A percentile compares a stretch with the other conserved stretches of the same genome.
These are phyloP conservation scores for Endomychus coccineus DNA, from an alignment of 2,888 invertebrate species.

Conservation along the genomic window DNA sequence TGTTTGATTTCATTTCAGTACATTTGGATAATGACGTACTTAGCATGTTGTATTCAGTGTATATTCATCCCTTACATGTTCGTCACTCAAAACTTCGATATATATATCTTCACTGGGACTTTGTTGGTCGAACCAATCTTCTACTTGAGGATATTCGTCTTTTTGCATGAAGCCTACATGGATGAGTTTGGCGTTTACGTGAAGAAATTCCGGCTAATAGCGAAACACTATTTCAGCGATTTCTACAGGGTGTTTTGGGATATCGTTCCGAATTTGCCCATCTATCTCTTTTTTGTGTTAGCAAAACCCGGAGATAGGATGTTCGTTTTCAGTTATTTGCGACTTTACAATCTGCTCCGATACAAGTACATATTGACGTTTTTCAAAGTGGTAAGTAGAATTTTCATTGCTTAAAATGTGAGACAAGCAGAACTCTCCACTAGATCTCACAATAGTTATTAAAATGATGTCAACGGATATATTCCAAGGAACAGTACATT, in stretches of 20 bases:
- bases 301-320: slow-evolving; percentile 2
- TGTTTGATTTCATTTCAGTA: slow-evolving; percentile 12
- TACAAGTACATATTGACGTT: slow-evolving; percentile 10
- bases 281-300: slow-evolving; percentile 3
- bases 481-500: too few relatives aligned
- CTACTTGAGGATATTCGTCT: slow-evolving; percentile 45
- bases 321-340: slow-evolving; percentile 2
- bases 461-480: too few relatives aligned
- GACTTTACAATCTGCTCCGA: slow-evolving; percentile 10
- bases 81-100: slow-evolving; percentile 8
- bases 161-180: slow-evolving; percentile 46
- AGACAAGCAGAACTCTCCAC: too few relatives aligned
- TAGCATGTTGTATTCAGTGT: slow-evolving; percentile 10
- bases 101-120: slow-evolving; percentile 2
- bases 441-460: too few relatives aligned
- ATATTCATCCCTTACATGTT: slow-evolving; percentile 10
- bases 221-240: slow-evolving; percentile 17
- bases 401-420: too few relatives aligned
- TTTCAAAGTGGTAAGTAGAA: slow-evolving; percentile 10
- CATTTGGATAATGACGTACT: slow-evolving; percentile 8
- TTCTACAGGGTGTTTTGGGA: slow-evolving; percentile 11
- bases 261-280: slow-evolving; percentile 11
- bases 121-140: slow-evolving; percentile 41
- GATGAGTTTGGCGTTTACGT: slow-evolving; percentile 49
- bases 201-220: slow-evolving; percentile 25